phyloP scores from a whole-genome alignment of 2,888 invertebrate species.

The Nineta flava region DNA sequence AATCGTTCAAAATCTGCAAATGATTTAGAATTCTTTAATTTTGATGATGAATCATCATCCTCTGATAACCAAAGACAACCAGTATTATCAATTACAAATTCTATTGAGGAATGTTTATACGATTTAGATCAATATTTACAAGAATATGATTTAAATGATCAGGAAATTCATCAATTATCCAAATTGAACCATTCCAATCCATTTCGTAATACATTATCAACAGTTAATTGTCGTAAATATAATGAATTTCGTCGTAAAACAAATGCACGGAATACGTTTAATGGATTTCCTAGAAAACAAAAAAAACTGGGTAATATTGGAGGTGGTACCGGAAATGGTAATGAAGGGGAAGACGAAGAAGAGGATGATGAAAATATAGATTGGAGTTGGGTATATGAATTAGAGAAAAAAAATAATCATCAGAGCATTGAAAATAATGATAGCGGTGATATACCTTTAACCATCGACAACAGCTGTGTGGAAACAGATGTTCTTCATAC shows the following conservation, averaged over 20 bases:
- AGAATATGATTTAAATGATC: slow-evolving; percentile 23
- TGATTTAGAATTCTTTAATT: slow-evolving; percentile 1
- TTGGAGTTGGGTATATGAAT: slow-evolving; percentile 24
- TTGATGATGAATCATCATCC: neutral
- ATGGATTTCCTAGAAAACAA: neutral
- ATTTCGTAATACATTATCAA: neutral
- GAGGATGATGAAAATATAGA: slow-evolving; percentile 22
- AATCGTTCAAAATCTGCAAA: slow-evolving; percentile 3
- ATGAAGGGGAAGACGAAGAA: slow-evolving; percentile 5
- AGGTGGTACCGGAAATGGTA: no score
- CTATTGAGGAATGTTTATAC: slow-evolving; percentile 30
- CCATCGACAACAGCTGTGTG: slow-evolving; percentile 5
- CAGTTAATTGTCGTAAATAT: neutral
- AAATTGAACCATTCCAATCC: neutral
- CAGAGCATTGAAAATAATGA: neutral
- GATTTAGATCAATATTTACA: slow-evolving; percentile 36
- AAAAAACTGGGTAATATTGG: no score
- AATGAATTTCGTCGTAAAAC: neutral
- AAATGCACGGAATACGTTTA: neutral
- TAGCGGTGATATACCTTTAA: neutral
- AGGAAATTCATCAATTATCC: slow-evolving; percentile 1
- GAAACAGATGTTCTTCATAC: slow-evolving; percentile 12
- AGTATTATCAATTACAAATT: slow-evolving; percentile 1
- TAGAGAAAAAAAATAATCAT: slow-evolving; percentile 7
- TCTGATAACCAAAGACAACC: neutral